Percentiles rank a stretch among this genome's conserved stretches.
Evolutionary conservation across 2,888 invertebrate genomes (phyloP).

Genomic region (Drosophila bunnanda): DNA sequence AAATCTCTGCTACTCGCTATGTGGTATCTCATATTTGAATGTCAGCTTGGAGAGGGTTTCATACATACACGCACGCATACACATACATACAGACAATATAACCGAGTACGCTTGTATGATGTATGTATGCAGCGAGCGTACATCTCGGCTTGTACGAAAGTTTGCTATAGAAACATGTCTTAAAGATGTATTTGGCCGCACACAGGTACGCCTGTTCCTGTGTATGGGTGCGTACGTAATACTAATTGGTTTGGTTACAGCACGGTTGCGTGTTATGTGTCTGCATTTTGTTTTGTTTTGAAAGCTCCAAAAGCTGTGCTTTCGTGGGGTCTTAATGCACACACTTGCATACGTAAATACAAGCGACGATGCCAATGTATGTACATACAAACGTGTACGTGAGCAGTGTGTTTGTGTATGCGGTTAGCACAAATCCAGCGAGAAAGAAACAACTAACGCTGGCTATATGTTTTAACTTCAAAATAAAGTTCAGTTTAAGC

Average conservation of each 20-base stretch:
- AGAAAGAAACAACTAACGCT: constrained; percentile 50
- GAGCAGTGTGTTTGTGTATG: constrained; percentile 36
- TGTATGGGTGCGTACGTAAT: constrained; percentile 62
- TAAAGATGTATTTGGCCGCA: constrained; percentile 34
- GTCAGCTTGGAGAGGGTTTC: constrained; percentile 33
- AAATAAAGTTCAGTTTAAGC: constrained; percentile 79
- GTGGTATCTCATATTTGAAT: constrained; percentile 31
- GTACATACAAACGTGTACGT: constrained; percentile 27
- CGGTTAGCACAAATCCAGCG: constrained; percentile 54
- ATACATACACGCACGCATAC: neutral
- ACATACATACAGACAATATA: constrained; percentile 16
- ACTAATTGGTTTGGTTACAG: constrained; percentile 77
- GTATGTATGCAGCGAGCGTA: constrained; percentile 30
- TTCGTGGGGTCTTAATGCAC: constrained; percentile 59
- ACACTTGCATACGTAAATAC: constrained; percentile 22
- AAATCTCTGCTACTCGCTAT: constrained; percentile 33
- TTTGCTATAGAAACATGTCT: constrained; percentile 63
- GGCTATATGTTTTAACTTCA: constrained; percentile 69
- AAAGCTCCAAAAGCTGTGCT: constrained; percentile 75
- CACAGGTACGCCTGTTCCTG: constrained; percentile 17
- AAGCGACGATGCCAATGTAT: constrained; percentile 20
- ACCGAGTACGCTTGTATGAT: constrained; percentile 3
- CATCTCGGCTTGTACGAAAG: constrained; percentile 51
- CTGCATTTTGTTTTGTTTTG: constrained; percentile 77
- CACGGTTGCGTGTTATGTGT: constrained; percentile 76